Conservation (phyloP, 2,888 invertebrate species). For the Drosophila fungiperda region DNA sequence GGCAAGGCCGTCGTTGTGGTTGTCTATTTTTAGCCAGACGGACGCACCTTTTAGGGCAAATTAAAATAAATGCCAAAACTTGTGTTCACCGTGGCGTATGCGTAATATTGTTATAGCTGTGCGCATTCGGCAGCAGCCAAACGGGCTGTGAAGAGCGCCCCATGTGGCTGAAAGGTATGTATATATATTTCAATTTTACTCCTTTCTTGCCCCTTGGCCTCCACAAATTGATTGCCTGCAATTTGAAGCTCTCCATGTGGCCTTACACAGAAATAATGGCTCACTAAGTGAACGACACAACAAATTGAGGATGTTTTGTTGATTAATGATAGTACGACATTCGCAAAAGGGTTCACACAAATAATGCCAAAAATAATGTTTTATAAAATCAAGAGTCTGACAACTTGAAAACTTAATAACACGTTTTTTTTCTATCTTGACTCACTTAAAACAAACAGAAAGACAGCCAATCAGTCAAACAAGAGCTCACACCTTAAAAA, state of each 20-base stretch:
- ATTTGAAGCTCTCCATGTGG: conserved; percentile 46
- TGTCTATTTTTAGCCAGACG: conserved; percentile 65
- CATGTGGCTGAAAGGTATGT: conserved; percentile 35
- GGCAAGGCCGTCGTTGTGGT: conserved; percentile 59
- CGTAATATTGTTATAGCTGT: conserved; percentile 55
- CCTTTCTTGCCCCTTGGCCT: conserved; percentile 8
- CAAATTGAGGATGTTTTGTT: neutral
- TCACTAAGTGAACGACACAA: conserved; percentile 10
- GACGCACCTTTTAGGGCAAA: conserved; percentile 60
- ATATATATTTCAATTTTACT: conserved; percentile 55
- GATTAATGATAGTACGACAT: neutral
- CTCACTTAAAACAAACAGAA: neutral
- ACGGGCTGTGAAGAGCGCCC: conserved; percentile 68
- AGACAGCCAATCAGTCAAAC: neutral
- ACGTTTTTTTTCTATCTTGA: neutral
- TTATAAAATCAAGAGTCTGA: neutral
- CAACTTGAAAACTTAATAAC: neutral
- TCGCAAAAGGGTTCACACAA: neutral
- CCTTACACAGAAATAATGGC: conserved; percentile 26
- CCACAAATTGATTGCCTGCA: conserved; percentile 54
- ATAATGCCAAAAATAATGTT: neutral
- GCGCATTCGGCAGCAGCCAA: conserved; percentile 34
- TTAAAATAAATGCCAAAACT: conserved; percentile 63
- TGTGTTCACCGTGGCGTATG: conserved; percentile 63
- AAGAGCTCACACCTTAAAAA: conserved; percentile 40